Percentiles rank a stretch among this genome's conserved stretches.
Conservation (phyloP, 2,113 vertebrate genomes). For the Motacilla alba region DNA sequence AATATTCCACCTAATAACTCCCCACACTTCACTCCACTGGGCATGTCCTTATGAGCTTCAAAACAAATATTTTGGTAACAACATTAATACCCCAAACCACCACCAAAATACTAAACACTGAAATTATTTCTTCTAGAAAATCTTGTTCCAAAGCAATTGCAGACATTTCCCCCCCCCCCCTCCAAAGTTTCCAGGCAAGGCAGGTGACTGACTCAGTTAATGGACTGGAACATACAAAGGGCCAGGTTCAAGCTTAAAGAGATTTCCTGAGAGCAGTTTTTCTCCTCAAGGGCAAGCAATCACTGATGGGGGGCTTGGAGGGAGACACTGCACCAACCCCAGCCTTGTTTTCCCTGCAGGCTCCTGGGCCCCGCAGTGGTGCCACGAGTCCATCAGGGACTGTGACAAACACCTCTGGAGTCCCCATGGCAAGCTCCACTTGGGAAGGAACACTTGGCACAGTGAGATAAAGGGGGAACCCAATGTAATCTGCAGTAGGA, state of each 20-base stretch:
- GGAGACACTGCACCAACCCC: neutral
- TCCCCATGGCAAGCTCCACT: neutral
- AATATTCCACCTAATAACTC: neutral
- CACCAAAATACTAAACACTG: neutral
- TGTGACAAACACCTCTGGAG: neutral
- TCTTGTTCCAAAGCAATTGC: neutral
- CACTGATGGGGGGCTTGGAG: neutral
- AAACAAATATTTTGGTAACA: neutral
- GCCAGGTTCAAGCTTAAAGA: neutral
- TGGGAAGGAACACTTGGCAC: neutral
- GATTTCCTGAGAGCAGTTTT: neutral
- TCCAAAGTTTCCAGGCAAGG: neutral
- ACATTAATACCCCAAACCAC: neutral
- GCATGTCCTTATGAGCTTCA: neutral
- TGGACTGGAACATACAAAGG: neutral
- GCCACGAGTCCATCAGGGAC: neutral
- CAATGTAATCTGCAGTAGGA: neutral
- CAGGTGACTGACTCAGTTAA: neutral
- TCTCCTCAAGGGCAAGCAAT: neutral
- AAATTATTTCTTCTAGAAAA: neutral
- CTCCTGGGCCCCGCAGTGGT: neutral
- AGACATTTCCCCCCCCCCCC: rapidly evolving
- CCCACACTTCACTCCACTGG: neutral
- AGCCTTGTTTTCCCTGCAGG: neutral
- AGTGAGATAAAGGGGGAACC: neutral